Evolutionary conservation across 2,113 vertebrate genomes (phyloP).

Genomic region (Siphamia tubifer): DNA sequence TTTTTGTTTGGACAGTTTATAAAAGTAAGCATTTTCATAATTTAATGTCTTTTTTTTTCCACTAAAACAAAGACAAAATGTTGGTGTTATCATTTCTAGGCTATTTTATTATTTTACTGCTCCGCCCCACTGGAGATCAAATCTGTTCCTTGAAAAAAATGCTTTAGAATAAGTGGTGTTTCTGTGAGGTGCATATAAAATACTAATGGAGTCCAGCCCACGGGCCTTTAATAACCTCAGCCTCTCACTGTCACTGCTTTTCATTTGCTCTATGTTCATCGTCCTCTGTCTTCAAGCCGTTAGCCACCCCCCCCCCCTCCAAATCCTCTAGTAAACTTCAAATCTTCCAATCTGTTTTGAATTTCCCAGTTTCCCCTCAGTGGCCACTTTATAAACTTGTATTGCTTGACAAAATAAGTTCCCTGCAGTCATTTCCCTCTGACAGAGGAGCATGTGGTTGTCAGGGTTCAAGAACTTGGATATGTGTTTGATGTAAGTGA

Average conservation of each 20-base stretch:
- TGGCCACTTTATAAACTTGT: not conserved
- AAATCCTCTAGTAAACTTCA: not conserved
- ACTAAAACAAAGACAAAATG: no score
- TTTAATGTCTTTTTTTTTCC: no score
- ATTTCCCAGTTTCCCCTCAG: slow-evolving; percentile 41
- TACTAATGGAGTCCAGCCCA: slow-evolving; percentile 38
- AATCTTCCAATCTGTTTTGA: slow-evolving; percentile 61
- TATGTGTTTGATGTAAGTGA: slow-evolving; percentile 27
- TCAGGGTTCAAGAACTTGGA: slow-evolving; percentile 6
- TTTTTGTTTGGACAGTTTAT: no score
- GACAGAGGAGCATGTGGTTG: slow-evolving; percentile 22
- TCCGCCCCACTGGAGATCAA: no score
- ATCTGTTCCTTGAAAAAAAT: no score
- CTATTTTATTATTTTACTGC: no score
- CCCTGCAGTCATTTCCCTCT: slow-evolving; percentile 8
- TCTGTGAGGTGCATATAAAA: slow-evolving; percentile 27
- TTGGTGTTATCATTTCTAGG: no score
- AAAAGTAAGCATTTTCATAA: no score
- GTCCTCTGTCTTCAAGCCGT: not conserved
- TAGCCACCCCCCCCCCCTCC: not conserved
- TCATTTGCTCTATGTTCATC: slow-evolving; percentile 32
- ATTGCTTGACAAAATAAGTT: slow-evolving; percentile 4
- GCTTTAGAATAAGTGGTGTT: slow-evolving; percentile 22
- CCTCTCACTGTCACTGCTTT: slow-evolving; percentile 17
- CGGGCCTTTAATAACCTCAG: slow-evolving; percentile 16